Base-by-base conservation (phyloP, 2,888 invertebrate genomes). In the Campoletis raptor region DNA sequence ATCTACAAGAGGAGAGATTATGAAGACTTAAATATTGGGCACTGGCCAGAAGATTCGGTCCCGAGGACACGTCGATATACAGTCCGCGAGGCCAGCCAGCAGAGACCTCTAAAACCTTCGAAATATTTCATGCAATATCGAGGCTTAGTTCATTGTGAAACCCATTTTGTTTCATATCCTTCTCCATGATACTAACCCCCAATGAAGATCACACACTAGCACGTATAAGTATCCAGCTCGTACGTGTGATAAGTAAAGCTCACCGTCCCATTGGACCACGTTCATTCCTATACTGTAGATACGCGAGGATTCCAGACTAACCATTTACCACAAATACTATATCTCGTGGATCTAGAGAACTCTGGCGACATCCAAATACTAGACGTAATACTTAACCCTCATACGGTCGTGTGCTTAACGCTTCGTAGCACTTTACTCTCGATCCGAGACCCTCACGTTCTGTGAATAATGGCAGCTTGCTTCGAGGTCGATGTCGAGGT, bases 1-100 rank as follows among this genome's bases (percentile, higher is more conserved):
- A 74, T 36, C 74, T 42, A 84, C 88, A 88, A 91, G 88, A 86
- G 78, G 74, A 37, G 82, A 88, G 91, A 91, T 91, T 91, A 91
- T 89, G 88, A 89, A 90, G 91, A 89, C 88, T 89, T 87, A 89
- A 88, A 86, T 86, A 89, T 89, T 90, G 89, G 87, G 73, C 52
- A 85, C 67, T 70, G 37, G 78, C 82, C 64, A 79, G 74, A 52
- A 57, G 54, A 69, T 37, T 57, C 61, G 45, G 64, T 24, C 64
- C 74, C 45, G 37, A 78, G 52, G 45, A 40, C 48, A 66, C 64
- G 42, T 54, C 57, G 77, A 36, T 54, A 72, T 48, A 52, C n/a
- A 52, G 70, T n/a, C 21, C 12, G 15, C 52, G 52, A 64, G 82
- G 78, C 52, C 74, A 88, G 89, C 90, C 87, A 88, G 78, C 78